phyloP scores from a whole-genome alignment of 2,888 invertebrate species.

The Melanotus villosus region DNA sequence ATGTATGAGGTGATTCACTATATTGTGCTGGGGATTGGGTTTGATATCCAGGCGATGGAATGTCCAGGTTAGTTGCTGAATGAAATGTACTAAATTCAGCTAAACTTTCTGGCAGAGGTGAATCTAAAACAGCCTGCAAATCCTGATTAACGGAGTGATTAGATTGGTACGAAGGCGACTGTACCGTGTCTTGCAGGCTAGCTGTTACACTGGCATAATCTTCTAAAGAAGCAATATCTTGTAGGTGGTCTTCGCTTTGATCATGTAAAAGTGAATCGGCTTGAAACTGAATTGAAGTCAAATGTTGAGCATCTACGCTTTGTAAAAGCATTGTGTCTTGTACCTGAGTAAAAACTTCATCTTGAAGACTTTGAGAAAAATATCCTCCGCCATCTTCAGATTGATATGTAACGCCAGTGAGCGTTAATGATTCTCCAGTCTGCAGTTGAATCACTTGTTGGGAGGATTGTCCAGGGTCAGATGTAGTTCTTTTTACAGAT shows the following conservation, averaged over 20 bases:
- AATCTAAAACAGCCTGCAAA: constrained; percentile 83
- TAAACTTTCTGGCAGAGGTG: constrained; percentile 83
- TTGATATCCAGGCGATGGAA: constrained; percentile 68
- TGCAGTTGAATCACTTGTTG: constrained; percentile 74
- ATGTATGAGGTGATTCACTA: constrained; percentile 65
- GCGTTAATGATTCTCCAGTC: constrained; percentile 74
- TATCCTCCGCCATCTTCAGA: constrained; percentile 74
- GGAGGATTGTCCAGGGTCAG: constrained; percentile 79
- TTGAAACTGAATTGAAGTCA: constrained; percentile 67
- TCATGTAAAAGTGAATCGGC: constrained; percentile 73
- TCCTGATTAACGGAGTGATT: constrained; percentile 77
- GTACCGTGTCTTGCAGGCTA: constrained; percentile 71
- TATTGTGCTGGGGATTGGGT: constrained; percentile 67
- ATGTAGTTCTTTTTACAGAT: constrained; percentile 82
- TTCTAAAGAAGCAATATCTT: constrained; percentile 75
- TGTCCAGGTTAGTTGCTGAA: constrained; percentile 66
- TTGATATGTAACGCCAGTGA: constrained; percentile 76
- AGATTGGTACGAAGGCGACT: constrained; percentile 69
- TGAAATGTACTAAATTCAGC: constrained; percentile 89
- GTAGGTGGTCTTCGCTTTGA: constrained; percentile 75
- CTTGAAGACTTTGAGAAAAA: constrained; percentile 78
- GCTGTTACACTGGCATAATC: constrained; percentile 71
- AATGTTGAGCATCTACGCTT: constrained; percentile 76
- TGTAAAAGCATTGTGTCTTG: constrained; percentile 80
- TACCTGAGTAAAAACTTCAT: constrained; percentile 83